Percentiles rank a stretch among this genome's conserved stretches.
These are phyloP conservation scores for Sebastes oblongus DNA, from an alignment of 2,797 vertebrate genomes.

Conservation along the genomic window DNA sequence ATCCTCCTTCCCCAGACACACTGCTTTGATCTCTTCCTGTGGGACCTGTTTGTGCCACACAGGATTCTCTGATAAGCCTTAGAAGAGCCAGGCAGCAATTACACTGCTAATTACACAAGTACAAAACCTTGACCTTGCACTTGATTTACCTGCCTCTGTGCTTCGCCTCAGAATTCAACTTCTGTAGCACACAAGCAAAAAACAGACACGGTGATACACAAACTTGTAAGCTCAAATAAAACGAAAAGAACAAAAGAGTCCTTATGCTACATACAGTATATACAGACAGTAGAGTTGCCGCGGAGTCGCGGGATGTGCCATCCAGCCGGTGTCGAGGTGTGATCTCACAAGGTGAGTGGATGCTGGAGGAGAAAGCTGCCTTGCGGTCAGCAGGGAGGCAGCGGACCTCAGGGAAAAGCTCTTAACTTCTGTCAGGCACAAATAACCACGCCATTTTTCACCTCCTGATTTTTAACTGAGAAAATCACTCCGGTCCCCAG, in stretches of 20 bases:
- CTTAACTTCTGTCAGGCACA: constrained; percentile 90
- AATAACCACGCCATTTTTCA: constrained; percentile 89
- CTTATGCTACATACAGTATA: constrained; percentile 1
- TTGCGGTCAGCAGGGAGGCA: constrained; percentile 83
- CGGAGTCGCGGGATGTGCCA: constrained; percentile 51
- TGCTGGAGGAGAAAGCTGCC: constrained; percentile 81
- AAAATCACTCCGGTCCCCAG: constrained; percentile 82
- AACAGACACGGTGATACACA: neutral
- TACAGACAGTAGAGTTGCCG: constrained; percentile 15
- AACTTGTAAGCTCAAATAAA: neutral
- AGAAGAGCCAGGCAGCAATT: constrained; percentile 56
- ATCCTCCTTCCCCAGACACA: constrained; percentile 52
- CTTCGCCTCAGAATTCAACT: constrained; percentile 6
- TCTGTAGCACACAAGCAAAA: constrained; percentile 23
- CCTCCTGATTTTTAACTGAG: constrained; percentile 83
- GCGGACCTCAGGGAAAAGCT: constrained; percentile 83
- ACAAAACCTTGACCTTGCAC: constrained; percentile 64
- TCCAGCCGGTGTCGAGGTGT: constrained; percentile 60
- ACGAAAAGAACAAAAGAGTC: neutral
- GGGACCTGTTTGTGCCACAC: constrained; percentile 64
- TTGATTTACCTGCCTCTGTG: constrained; percentile 39
- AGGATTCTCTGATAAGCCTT: constrained; percentile 57
- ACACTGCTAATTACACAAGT: constrained; percentile 66
- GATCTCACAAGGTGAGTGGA: constrained; percentile 84
- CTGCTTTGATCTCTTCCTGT: constrained; percentile 70